phyloP scores from a whole-genome alignment of 2,797 vertebrate species.

The Pangasius mekongensis region DNA sequence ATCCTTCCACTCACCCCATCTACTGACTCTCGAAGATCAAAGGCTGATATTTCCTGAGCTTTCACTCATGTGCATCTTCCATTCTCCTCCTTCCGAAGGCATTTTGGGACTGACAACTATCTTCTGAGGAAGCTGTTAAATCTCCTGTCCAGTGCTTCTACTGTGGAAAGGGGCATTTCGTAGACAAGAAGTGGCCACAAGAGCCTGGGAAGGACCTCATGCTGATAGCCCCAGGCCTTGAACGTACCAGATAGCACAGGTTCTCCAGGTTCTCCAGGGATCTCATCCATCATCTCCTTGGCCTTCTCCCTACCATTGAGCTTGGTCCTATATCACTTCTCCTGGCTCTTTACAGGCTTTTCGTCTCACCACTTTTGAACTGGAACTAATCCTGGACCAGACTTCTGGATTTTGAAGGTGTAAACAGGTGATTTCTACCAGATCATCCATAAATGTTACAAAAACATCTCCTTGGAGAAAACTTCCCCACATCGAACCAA shows the following conservation, averaged over 20 bases:
- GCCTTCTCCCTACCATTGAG: background rate
- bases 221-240: background rate
- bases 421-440: background rate
- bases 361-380: background rate
- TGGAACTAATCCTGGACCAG: background rate
- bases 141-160: background rate
- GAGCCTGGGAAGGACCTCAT: background rate
- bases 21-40: background rate
- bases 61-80: background rate
- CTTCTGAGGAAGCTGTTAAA: too few relatives aligned
- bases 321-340: background rate
- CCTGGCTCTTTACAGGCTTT: background rate
- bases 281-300: background rate
- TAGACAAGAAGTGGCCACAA: background rate
- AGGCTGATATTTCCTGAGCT: background rate
- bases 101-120: background rate
- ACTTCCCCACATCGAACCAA: background rate
- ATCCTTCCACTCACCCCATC: background rate
- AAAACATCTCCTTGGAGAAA: background rate
- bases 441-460: background rate
- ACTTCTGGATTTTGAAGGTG: background rate
- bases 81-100: background rate
- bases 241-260: background rate
- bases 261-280: background rate
- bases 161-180: background rate